phyloP scores from a whole-genome alignment of 1,140 invertebrate genomes.

The Ylistrum balloti region DNA sequence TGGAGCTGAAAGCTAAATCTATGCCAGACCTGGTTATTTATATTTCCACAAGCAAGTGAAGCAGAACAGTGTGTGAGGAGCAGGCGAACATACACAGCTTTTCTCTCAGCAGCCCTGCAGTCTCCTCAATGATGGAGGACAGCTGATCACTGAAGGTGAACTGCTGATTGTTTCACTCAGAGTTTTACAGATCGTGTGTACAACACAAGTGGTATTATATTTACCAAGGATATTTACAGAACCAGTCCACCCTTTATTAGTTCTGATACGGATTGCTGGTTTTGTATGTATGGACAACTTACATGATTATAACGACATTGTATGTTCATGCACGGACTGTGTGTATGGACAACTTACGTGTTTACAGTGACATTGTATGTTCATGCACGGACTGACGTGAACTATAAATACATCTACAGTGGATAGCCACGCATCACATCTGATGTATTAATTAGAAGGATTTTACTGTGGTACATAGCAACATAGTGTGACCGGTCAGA shows the following conservation, averaged over 20 bases:
- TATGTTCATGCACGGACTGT: constrained; percentile 37
- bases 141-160: constrained; percentile 7
- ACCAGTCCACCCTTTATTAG: neutral
- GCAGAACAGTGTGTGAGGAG: neutral
- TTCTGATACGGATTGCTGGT: constrained; percentile 22
- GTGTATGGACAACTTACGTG: neutral
- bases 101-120: neutral
- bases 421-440: neutral
- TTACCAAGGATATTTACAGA: neutral
- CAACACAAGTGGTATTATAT: too few relatives aligned
- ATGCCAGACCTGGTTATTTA: constrained; percentile 38
- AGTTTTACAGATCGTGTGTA: too few relatives aligned
- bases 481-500: constrained; percentile 18
- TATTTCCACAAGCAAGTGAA: constrained; percentile 38
- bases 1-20: constrained; percentile 38
- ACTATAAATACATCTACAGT: neutral
- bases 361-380: neutral
- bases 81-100: constrained; percentile 30
- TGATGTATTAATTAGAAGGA: constrained; percentile 13
- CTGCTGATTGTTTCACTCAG: neutral
- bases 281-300: neutral
- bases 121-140: neutral
- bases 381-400: constrained; percentile 31
- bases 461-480: constrained; percentile 28
- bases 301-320: neutral